A percentile compares a stretch with the other conserved stretches of the same genome.
These are phyloP conservation scores for Andrena bucephala DNA, from an alignment of 2,888 invertebrate genomes.

Conservation along the genomic window DNA sequence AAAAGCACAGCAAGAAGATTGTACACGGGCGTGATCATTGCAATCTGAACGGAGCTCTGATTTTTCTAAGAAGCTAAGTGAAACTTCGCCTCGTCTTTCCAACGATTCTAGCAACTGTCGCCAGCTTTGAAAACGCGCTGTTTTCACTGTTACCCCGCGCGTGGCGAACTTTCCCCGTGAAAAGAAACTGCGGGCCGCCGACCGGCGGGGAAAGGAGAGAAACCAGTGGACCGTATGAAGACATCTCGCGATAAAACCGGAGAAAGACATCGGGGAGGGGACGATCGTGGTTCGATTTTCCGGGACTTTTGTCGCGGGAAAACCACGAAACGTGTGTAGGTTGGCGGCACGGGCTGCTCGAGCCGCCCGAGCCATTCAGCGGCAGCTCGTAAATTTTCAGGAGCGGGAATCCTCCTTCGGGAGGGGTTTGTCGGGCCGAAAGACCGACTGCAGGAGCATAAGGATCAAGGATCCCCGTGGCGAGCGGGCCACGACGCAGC, in stretches of 20 bases:
- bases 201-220: neutral
- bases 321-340: constrained; percentile 70
- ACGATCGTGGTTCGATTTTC: constrained; percentile 62
- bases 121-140: no score
- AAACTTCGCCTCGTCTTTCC: no score
- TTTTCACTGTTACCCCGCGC: neutral
- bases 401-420: constrained; percentile 78
- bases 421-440: constrained; percentile 73
- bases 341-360: constrained; percentile 44
- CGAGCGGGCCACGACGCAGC: constrained; percentile 77
- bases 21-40: no score
- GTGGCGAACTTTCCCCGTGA: neutral
- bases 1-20: neutral
- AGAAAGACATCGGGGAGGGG: constrained; percentile 40
- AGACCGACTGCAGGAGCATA: constrained; percentile 75
- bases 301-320: constrained; percentile 69
- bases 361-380: constrained; percentile 63
- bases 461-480: constrained; percentile 83
- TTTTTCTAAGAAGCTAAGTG: no score
- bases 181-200: neutral
- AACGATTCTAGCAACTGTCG: no score
- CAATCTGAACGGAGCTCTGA: no score
- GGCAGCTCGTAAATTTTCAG: constrained; percentile 81
- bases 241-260: constrained; percentile 32
- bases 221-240: constrained; percentile 15